A percentile compares a stretch with the other conserved stretches of the same genome.
phyloP scores from a whole-genome alignment of 2,797 vertebrate genomes.

The Hirundo rustica region DNA sequence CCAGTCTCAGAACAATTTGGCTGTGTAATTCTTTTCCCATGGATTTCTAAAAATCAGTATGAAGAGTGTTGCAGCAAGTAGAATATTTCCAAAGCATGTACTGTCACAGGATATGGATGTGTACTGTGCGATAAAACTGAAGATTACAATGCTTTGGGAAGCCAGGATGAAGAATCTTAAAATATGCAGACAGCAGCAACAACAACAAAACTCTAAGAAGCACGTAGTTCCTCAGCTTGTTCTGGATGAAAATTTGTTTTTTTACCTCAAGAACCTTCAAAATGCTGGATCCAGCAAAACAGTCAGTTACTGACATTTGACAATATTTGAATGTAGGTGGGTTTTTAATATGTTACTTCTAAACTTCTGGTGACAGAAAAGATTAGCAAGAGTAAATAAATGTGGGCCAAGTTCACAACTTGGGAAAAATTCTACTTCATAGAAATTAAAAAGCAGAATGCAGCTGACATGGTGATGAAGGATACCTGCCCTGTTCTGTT shows the following conservation, averaged over 20 bases:
- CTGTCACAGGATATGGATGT: not conserved
- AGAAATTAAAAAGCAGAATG: not conserved
- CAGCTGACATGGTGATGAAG: not conserved
- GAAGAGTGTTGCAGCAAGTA: not conserved
- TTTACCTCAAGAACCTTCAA: slow-evolving; percentile 2
- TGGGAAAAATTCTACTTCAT: not conserved
- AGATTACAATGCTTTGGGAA: not conserved
- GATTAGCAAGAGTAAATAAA: slow-evolving; percentile 10
- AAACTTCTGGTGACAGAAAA: slow-evolving; percentile 9
- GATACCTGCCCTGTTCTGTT: not conserved
- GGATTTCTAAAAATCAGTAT: not conserved
- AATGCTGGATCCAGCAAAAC: not conserved
- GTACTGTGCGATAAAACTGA: not conserved
- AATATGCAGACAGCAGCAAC: not conserved
- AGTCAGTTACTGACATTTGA: not conserved
- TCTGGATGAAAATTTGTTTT: not conserved
- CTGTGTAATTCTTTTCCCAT: not conserved
- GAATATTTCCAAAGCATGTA: not conserved
- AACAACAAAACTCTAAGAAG: not conserved
- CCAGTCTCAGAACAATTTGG: not conserved
- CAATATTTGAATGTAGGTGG: not conserved
- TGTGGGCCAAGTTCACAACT: not conserved
- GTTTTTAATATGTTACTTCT: slow-evolving; percentile 10
- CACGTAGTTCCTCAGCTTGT: not conserved
- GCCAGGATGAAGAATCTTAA: not conserved